These are phyloP conservation scores for Proterorhinus semilunaris DNA, from an alignment of 2,113 vertebrate species.

Conservation along the genomic window DNA sequence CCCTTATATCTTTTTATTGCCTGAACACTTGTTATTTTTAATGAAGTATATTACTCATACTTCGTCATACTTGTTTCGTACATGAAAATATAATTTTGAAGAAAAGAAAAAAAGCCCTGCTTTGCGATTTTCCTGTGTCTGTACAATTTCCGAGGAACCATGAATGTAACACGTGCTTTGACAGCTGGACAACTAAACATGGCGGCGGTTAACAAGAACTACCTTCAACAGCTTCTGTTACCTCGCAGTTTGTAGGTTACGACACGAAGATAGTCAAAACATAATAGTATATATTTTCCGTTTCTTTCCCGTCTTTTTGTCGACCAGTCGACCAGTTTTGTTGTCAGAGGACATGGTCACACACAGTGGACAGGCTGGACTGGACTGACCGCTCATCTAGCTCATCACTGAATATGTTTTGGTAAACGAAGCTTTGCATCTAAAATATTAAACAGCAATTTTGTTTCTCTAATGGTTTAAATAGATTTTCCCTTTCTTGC, in stretches of 20 bases:
- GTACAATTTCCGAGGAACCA: constrained; percentile 15
- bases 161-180: constrained; percentile 57
- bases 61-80: no score
- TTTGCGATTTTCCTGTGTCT: background rate
- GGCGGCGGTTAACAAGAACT: constrained; percentile 56
- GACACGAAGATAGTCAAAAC: background rate
- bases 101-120: background rate
- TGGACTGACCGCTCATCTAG: background rate
- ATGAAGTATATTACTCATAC: no score
- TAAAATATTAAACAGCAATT: background rate
- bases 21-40: no score
- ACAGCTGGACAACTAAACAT: constrained; percentile 66
- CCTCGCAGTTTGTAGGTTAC: constrained; percentile 14
- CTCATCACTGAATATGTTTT: constrained; percentile 35
- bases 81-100: no score
- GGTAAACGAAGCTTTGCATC: constrained; percentile 35
- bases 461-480: background rate
- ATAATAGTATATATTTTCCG: background rate
- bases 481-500: no score
- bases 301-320: no score
- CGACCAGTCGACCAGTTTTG: background rate
- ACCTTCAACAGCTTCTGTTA: constrained; percentile 4
- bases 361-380: constrained; percentile 4
- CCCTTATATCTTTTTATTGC: no score
- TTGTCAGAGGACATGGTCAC: background rate